Conservation (phyloP, 53 echinoderm and acorn worm species). For the Antedon mediterranea region DNA sequence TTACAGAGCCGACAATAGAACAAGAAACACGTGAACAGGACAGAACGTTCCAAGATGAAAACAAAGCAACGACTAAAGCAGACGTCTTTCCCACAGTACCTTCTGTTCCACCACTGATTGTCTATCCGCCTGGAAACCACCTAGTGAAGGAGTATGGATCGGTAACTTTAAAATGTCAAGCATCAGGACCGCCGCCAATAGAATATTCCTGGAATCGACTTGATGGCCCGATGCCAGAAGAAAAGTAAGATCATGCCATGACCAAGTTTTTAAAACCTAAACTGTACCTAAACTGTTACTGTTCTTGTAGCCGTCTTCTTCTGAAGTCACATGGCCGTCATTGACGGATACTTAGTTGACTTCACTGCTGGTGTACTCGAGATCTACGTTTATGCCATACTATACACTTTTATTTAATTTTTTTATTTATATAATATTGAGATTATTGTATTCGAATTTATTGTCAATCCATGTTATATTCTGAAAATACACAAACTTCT, state of each 20-base stretch:
- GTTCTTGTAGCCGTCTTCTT: too few species aligned
- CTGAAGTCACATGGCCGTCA: too few species aligned
- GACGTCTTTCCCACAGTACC: not conserved
- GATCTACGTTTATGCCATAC: too few species aligned
- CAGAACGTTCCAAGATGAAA: not conserved
- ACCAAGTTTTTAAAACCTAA: too few species aligned
- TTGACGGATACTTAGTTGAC: too few species aligned
- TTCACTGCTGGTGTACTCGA: too few species aligned
- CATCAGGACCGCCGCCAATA: slow-evolving; percentile 31
- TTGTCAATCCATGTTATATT: too few species aligned
- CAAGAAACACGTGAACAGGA: not conserved
- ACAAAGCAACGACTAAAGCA: not conserved
- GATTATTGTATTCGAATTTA: too few species aligned
- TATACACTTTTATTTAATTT: too few species aligned
- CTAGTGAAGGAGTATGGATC: not conserved
- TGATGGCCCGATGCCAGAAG: slow-evolving; percentile 48
- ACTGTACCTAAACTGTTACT: too few species aligned
- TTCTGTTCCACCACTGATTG: not conserved
- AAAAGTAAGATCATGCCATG: slow-evolving; percentile 28
- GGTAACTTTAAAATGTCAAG: slow-evolving; percentile 59
- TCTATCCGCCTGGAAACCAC: not conserved
- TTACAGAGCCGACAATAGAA: not conserved
- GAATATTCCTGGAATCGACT: slow-evolving; percentile 67
- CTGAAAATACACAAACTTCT: too few species aligned
- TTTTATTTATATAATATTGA: too few species aligned